These are phyloP conservation scores for Nasua narica DNA, from an alignment of 2,797 vertebrate species.

Conservation along the genomic window DNA sequence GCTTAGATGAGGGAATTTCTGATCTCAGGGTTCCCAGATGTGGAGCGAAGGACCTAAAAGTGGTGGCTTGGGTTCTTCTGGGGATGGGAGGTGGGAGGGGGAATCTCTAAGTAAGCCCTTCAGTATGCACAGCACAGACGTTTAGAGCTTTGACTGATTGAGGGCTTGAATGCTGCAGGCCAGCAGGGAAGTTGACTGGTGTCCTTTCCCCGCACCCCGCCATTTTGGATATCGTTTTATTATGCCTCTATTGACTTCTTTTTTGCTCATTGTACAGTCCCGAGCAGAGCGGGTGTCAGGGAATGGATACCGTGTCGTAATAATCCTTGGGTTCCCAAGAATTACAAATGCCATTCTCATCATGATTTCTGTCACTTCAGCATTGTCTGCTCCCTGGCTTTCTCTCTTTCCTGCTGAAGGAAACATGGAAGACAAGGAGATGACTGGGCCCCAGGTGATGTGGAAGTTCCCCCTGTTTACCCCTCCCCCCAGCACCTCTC, in stretches of 20 bases:
- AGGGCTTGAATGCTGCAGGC: neutral
- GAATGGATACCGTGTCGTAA: neutral
- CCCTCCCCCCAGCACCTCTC: neutral
- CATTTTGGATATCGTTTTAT: neutral
- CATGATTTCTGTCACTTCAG: slow-evolving; percentile 71
- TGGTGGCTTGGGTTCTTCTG: neutral
- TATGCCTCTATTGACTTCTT: neutral
- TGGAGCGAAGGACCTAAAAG: neutral
- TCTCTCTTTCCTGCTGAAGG: slow-evolving; percentile 76
- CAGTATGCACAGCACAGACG: neutral
- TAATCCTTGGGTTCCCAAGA: neutral
- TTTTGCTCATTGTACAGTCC: neutral
- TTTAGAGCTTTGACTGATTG: neutral
- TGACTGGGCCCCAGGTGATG: slow-evolving; percentile 75
- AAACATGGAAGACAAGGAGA: slow-evolving; percentile 73
- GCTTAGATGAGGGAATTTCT: slow-evolving; percentile 13
- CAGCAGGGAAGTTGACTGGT: neutral
- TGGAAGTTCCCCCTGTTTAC: slow-evolving; percentile 38
- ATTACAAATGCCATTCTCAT: slow-evolving; percentile 55
- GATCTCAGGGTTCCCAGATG: neutral
- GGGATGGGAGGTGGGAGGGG: neutral
- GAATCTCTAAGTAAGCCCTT: neutral
- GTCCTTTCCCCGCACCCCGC: neutral
- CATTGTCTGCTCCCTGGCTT: slow-evolving; percentile 76
- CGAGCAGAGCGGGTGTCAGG: slow-evolving; percentile 37